These are phyloP conservation scores for Eurytoma californica DNA, from an alignment of 2,888 invertebrate species.

Conservation along the genomic window DNA sequence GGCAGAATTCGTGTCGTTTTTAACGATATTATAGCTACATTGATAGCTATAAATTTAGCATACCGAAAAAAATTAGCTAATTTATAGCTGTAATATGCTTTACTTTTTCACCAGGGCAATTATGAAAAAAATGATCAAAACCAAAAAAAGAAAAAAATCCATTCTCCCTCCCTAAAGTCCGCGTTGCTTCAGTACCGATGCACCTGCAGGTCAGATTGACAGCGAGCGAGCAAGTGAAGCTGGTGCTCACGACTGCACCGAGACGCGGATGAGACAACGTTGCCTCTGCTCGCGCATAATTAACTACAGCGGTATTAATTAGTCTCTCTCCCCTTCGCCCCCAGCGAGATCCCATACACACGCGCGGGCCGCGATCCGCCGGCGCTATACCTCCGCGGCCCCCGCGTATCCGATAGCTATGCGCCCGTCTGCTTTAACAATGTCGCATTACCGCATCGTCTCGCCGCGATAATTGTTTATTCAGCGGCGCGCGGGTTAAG, in stretches of 20 bases:
- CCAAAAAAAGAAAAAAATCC: no score
- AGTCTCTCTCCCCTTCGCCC: slow-evolving; percentile 40
- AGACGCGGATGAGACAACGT: slow-evolving; percentile 56
- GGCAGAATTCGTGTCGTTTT: no score
- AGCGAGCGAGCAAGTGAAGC: not conserved
- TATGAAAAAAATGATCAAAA: no score
- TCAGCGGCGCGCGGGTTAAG: slow-evolving; percentile 30
- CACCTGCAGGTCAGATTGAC: no score
- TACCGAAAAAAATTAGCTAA: no score
- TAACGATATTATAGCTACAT: no score
- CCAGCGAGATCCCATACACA: not conserved
- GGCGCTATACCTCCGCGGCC: not conserved
- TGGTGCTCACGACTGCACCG: not conserved
- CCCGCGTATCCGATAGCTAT: not conserved
- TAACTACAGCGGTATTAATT: slow-evolving; percentile 60
- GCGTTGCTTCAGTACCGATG: no score
- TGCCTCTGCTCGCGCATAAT: slow-evolving; percentile 58
- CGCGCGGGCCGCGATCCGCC: not conserved
- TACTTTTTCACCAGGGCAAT: no score
- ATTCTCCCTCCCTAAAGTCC: no score
- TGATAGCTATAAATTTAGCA: no score
- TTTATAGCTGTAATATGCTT: no score
- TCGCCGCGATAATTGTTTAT: slow-evolving; percentile 51
- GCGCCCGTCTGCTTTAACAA: slow-evolving; percentile 31
- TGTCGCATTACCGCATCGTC: slow-evolving; percentile 50